Base-by-base conservation (phyloP, 2,113 vertebrate species). In the Phylloscopus trochiloides region DNA sequence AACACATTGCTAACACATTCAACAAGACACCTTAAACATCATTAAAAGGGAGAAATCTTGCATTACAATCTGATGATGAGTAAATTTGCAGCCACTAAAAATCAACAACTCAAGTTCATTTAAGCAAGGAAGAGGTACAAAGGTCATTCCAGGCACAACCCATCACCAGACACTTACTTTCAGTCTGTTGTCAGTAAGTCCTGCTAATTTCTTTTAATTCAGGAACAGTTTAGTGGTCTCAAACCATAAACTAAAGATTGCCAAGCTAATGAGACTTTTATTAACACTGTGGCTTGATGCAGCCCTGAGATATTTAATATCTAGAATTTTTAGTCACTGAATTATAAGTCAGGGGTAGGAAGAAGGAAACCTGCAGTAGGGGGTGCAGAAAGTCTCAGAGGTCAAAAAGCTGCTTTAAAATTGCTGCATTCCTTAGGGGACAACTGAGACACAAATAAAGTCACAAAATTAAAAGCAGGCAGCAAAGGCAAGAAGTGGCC, bases 11-110 rank as follows among this genome's bases (percentile, higher is more conserved):
- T 63, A 52, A n/a, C 34, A 48, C 8, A 11, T 14, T 42, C 59
- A 31, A 52, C 42, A 6, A 7, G 34, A 18, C 12, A 38, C 15
- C 38, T 42, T 28, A 34, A 52, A 22, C 16, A 73, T 55, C 16
- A 31, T 1, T 5, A 36, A 72, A 57, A 32, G 15, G 32, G 52
- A 88, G 50, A 81, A 90, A 72, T 29, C 14, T 9, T 17, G 6
- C 0, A 0, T n/a, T 73, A 28, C 36, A 31, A 31, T 9, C 48
- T 26, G 47, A 43, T 40, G 32, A 22, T 14, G 10, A 59, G 38
- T 36, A 17, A 47, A 72, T 58, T 40, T 47, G 43, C 3, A 70
- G 18, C 50, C 36, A 47, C 51, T 72, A 38, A 51, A 61, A 83
- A 66, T 2, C 52, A 10, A 54, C 61, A 85, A 34, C 0, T 82